Conservation (phyloP, 1,140 invertebrate genomes). For the Rhopalosiphum maidis region DNA sequence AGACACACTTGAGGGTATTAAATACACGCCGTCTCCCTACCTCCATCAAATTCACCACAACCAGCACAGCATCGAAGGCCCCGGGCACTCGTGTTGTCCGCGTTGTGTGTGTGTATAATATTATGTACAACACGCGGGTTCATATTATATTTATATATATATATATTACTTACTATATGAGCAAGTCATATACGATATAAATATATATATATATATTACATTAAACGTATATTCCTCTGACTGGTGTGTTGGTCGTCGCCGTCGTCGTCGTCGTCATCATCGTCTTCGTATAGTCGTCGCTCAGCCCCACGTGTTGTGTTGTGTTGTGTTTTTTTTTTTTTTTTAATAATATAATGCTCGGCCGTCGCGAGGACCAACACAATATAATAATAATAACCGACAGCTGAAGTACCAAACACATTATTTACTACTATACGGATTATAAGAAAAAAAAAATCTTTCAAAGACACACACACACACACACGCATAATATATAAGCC, state of each 20-base stretch:
- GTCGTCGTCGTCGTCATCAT: neutral
- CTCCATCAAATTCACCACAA: neutral
- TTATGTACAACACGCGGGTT: neutral
- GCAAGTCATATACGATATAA: neutral
- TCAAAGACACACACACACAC: slow-evolving; percentile 15
- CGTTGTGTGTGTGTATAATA: neutral
- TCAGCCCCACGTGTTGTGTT: slow-evolving; percentile 14
- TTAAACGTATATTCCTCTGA: neutral
- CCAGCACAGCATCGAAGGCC: neutral
- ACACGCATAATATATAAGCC: neutral
- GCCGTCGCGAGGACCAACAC: slow-evolving; percentile 38
- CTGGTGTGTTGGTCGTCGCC: slow-evolving; percentile 17
- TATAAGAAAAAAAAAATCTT: slow-evolving; percentile 23
- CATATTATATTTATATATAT: neutral
- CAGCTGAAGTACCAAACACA: slow-evolving; percentile 55
- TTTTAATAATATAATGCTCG: slow-evolving; percentile 28
- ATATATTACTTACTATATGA: neutral
- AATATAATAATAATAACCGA: slow-evolving; percentile 50
- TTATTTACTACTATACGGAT: slow-evolving; percentile 54
- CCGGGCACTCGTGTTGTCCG: slow-evolving; percentile 29
- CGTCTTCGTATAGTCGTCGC: neutral
- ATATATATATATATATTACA: neutral
- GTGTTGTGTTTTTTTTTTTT: neutral
- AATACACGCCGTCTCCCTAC: neutral
- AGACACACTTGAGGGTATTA: neutral